These are phyloP conservation scores for Arothron firmamentum DNA, from an alignment of 2,113 vertebrate species.

Conservation along the genomic window DNA sequence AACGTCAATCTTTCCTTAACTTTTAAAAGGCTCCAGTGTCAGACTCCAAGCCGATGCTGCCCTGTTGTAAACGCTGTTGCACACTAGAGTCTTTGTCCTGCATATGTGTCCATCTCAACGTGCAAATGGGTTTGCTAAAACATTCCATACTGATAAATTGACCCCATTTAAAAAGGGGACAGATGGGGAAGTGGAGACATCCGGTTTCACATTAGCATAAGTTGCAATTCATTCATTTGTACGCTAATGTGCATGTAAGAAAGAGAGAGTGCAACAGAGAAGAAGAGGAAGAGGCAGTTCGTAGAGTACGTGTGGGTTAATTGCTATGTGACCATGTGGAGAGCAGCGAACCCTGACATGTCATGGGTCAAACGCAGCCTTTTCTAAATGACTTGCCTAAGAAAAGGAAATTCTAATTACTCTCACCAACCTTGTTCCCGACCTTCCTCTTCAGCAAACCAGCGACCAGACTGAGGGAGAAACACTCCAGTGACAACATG, in stretches of 20 bases:
- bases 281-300: conserved; percentile 16
- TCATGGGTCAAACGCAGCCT: conserved; percentile 17
- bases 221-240: conserved; percentile 19
- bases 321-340: conserved; percentile 55
- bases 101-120: conserved; percentile 8
- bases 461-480: too few relatives aligned
- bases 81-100: neutral
- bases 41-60: too few relatives aligned
- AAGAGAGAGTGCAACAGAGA: neutral
- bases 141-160: conserved; percentile 28
- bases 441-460: conserved; percentile 43
- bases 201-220: conserved; percentile 26
- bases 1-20: too few relatives aligned
- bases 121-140: conserved; percentile 37
- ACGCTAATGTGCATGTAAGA: neutral
- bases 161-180: conserved; percentile 24
- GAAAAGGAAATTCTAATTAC: conserved; percentile 50
- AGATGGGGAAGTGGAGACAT: conserved; percentile 26
- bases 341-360: conserved; percentile 46
- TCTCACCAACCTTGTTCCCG: conserved; percentile 42
- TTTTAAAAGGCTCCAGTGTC: too few relatives aligned
- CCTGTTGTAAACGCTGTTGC: too few relatives aligned
- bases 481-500: too few relatives aligned
- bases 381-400: conserved; percentile 49
- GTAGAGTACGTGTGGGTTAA: conserved; percentile 45